These are phyloP conservation scores for Aplocera efformata DNA, from an alignment of 2,888 invertebrate species.

Conservation along the genomic window DNA sequence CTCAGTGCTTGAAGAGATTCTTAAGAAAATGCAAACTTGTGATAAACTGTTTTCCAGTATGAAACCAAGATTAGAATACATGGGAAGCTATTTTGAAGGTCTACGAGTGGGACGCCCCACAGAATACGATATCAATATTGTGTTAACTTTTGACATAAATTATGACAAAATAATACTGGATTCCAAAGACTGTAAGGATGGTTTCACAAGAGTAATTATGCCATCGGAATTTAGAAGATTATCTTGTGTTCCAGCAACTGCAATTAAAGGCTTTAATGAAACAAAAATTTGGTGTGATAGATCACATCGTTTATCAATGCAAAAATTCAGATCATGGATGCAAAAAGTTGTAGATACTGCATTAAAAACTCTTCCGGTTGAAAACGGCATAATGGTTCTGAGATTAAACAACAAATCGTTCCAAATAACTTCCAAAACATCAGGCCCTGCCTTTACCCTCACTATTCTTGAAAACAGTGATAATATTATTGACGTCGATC, in stretches of 20 bases:
- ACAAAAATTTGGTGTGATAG: conserved; percentile 52
- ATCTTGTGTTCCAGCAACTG: conserved; percentile 39
- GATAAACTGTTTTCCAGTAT: conserved; percentile 46
- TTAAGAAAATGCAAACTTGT: conserved; percentile 42
- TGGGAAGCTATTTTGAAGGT: conserved; percentile 59
- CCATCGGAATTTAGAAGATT: conserved; percentile 56
- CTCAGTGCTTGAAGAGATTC: conserved; percentile 41
- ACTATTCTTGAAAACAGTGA: conserved; percentile 40
- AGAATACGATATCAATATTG: conserved; percentile 56
- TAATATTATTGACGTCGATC: conserved; percentile 51
- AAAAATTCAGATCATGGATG: conserved; percentile 50
- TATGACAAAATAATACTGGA: conserved; percentile 46
- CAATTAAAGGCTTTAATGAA: conserved; percentile 44
- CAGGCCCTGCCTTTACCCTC: conserved; percentile 56
- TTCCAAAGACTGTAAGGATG: too few relatives aligned
- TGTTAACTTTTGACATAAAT: conserved; percentile 47
- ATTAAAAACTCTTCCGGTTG: conserved; percentile 39
- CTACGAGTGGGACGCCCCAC: conserved; percentile 54
- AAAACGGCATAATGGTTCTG: conserved; percentile 40
- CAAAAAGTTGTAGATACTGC: conserved; percentile 52
- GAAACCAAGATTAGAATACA: conserved; percentile 52
- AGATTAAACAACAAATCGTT: conserved; percentile 36
- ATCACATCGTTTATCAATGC: conserved; percentile 40
- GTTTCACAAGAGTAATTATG: too few relatives aligned
- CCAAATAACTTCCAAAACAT: conserved; percentile 42